Conservation (phyloP, 1,140 invertebrate genomes). For the Holcopasites calliopsidis region DNA sequence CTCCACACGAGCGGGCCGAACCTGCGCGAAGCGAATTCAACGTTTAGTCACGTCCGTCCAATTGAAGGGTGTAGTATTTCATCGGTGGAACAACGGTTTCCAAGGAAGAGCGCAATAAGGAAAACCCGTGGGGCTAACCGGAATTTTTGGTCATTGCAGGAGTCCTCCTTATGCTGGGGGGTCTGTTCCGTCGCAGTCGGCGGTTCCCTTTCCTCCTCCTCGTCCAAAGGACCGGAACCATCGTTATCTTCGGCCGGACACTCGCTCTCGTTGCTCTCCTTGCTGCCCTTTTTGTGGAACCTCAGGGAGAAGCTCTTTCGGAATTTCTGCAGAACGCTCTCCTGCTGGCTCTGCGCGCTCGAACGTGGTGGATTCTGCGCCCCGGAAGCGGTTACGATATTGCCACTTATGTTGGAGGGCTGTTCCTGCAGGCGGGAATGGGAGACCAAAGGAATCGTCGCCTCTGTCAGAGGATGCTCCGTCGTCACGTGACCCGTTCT, state of each 20-base stretch:
- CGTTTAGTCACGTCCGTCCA: too few species aligned
- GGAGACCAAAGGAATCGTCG: constrained; percentile 68
- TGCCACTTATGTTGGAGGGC: constrained; percentile 52
- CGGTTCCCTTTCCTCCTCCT: constrained; percentile 72
- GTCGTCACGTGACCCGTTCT: constrained; percentile 54
- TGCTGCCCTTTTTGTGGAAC: constrained; percentile 81
- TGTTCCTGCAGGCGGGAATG: constrained; percentile 71
- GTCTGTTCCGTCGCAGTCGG: constrained; percentile 66
- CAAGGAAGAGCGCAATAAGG: constrained; percentile 7
- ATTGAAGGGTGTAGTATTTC: background rate
- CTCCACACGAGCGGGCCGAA: constrained; percentile 87
- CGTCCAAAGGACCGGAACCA: constrained; percentile 65
- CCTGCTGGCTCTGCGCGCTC: constrained; percentile 68
- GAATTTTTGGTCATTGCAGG: constrained; percentile 75
- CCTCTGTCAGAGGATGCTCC: constrained; percentile 72
- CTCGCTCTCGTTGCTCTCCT: constrained; percentile 77
- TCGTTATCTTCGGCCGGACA: constrained; percentile 75
- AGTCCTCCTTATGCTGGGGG: constrained; percentile 74
- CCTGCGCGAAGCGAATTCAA: constrained; percentile 62
- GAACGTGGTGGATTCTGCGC: constrained; percentile 54
- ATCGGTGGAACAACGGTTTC: background rate
- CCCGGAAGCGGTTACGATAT: constrained; percentile 52
- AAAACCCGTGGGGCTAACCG: constrained; percentile 64
- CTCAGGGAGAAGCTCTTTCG: constrained; percentile 85
- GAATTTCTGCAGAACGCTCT: constrained; percentile 85